phyloP scores from a whole-genome alignment of 92 coral and sea anemone species.

The Epizoanthus illoricatus region DNA sequence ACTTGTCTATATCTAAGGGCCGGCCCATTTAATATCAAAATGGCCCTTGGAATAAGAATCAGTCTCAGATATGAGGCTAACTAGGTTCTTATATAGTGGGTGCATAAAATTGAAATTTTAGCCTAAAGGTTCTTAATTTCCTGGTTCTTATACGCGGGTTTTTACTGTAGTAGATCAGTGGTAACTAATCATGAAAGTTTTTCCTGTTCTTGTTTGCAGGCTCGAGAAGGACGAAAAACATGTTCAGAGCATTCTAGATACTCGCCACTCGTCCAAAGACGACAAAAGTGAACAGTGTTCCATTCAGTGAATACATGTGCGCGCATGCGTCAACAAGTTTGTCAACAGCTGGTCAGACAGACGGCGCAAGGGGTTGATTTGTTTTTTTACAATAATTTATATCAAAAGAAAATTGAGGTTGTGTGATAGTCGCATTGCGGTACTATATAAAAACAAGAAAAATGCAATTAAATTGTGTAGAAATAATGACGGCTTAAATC shows the following conservation, averaged over 20 bases:
- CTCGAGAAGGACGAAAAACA: slow-evolving; percentile 36
- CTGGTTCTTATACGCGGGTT: not conserved
- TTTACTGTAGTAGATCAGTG: no score
- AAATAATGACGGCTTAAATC: not conserved
- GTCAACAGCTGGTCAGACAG: not conserved
- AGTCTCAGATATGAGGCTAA: no score
- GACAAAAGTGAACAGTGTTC: slow-evolving; percentile 35
- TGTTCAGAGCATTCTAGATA: slow-evolving; percentile 23
- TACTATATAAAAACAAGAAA: not conserved
- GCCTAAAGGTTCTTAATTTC: no score
- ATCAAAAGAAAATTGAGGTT: not conserved
- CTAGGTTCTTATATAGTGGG: no score
- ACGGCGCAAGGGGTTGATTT: not conserved
- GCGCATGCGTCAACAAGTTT: not conserved
- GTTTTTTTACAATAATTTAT: slow-evolving; percentile 1
- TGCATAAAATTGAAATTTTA: no score
- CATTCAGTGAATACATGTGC: slow-evolving; percentile 17
- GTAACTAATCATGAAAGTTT: no score
- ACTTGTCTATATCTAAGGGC: no score
- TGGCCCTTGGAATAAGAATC: no score
- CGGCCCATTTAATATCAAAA: no score
- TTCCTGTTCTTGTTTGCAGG: slow-evolving; percentile 5
- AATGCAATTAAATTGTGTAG: slow-evolving; percentile 15
- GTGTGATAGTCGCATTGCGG: not conserved
- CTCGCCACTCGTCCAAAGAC: slow-evolving; percentile 16